phyloP scores from a whole-genome alignment of 2,888 invertebrate genomes.

The Melanostoma mellinum region DNA sequence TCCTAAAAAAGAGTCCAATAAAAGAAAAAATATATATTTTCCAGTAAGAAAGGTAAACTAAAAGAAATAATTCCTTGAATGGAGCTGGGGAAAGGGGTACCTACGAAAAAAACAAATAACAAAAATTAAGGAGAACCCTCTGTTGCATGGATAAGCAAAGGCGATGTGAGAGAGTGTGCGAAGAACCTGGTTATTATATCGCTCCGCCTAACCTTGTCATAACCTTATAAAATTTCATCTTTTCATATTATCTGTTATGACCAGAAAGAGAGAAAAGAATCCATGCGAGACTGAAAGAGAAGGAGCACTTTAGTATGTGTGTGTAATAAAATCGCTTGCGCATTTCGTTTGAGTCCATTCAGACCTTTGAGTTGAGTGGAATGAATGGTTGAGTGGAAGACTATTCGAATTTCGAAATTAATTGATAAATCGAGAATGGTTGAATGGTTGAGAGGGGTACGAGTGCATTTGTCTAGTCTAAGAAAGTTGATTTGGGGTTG shows the following conservation, averaged over 20 bases:
- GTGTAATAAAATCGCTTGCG: slow-evolving; percentile 23
- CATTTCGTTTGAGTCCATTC: slow-evolving; percentile 13
- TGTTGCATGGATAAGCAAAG: slow-evolving; percentile 48
- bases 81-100: slow-evolving; percentile 22
- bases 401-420: slow-evolving; percentile 15
- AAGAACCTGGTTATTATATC: slow-evolving; percentile 74
- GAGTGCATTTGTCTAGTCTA: slow-evolving; percentile 1
- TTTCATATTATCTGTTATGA: slow-evolving; percentile 69
- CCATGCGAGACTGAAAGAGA: not conserved
- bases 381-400: not conserved
- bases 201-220: slow-evolving; percentile 77
- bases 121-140: slow-evolving; percentile 52
- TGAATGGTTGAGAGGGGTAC: not conserved
- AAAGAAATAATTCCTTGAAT: slow-evolving; percentile 27
- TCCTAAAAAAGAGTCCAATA: not conserved
- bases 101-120: not conserved
- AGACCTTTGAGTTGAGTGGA: not conserved
- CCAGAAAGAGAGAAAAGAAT: slow-evolving; percentile 33
- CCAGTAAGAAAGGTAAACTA: slow-evolving; percentile 29
- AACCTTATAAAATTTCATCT: slow-evolving; percentile 75
- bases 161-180: slow-evolving; percentile 42
- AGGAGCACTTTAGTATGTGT: not conserved
- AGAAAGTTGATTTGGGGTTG: too few relatives aligned
- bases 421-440: not conserved
- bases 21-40: slow-evolving; percentile 14